phyloP scores from a whole-genome alignment of 2,888 invertebrate genomes.

The Sinhomidia bicolor region DNA sequence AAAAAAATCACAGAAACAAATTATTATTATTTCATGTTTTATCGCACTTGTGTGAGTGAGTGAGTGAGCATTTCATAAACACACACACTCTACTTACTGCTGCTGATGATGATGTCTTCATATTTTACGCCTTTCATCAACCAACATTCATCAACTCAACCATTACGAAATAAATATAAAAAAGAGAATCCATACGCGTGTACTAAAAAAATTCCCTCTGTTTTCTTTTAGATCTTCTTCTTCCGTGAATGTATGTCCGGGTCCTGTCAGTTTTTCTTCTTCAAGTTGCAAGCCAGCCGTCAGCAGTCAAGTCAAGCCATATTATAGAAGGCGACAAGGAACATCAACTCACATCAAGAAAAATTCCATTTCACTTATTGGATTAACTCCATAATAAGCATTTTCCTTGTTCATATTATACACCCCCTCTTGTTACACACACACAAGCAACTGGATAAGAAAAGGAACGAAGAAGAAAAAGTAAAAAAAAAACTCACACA shows the following conservation, averaged over 20 bases:
- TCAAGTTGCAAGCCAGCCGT: conserved; percentile 33
- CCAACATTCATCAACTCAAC: background rate
- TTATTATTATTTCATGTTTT: conserved; percentile 17
- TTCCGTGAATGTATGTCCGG: too few species aligned
- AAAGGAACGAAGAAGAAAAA: background rate
- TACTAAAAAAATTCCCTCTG: conserved; percentile 11
- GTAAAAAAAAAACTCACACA: background rate
- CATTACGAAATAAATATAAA: too few species aligned
- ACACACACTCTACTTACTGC: background rate
- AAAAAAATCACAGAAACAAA: conserved; percentile 7
- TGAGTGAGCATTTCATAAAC: background rate
- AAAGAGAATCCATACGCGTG: conserved; percentile 25
- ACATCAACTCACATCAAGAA: conserved; percentile 56
- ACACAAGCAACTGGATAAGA: too few species aligned
- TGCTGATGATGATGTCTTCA: background rate
- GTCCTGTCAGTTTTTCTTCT: conserved; percentile 38
- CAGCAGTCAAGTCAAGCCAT: conserved; percentile 28
- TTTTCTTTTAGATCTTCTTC: conserved; percentile 39
- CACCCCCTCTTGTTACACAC: background rate
- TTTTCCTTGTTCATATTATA: conserved; percentile 53
- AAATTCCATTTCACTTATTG: conserved; percentile 67
- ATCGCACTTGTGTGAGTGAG: background rate
- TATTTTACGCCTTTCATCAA: conserved; percentile 2
- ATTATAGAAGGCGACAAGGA: conserved; percentile 37
- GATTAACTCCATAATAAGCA: conserved; percentile 65